Evolutionary conservation across 2,888 invertebrate genomes (phyloP).

Genomic region (Drosophila melanosoma): DNA sequence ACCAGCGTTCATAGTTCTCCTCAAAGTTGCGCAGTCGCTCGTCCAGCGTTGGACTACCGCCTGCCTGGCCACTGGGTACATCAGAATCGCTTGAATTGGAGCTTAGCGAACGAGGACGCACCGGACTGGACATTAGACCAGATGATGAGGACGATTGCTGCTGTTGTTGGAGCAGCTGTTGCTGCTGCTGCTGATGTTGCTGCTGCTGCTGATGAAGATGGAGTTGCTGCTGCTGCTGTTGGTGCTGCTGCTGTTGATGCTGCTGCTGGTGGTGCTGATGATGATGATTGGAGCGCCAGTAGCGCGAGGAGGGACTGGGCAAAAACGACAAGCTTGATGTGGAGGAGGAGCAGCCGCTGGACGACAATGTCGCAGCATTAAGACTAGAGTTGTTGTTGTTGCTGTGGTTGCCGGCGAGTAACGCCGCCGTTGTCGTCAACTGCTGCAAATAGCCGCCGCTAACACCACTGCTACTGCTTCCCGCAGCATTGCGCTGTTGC

Average conservation of each 20-base stretch:
- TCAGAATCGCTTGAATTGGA: constrained; percentile 90
- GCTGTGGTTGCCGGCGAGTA: constrained; percentile 32
- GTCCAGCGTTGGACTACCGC: constrained; percentile 92
- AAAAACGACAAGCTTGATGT: constrained; percentile 63
- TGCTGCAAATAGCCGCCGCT: constrained; percentile 55
- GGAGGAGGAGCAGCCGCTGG: constrained; percentile 65
- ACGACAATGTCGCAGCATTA: constrained; percentile 55
- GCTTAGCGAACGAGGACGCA: constrained; percentile 90
- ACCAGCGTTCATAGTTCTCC: constrained; percentile 97
- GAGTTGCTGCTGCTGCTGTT: constrained; percentile 57
- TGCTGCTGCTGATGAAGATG: constrained; percentile 39
- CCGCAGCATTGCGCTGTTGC: constrained; percentile 26
- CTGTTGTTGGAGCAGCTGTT: constrained; percentile 32
- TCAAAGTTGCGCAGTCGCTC: constrained; percentile 96
- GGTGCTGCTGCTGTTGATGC: constrained; percentile 50
- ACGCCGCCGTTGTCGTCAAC: constrained; percentile 39
- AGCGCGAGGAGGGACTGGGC: constrained; percentile 71
- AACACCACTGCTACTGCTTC: constrained; percentile 26
- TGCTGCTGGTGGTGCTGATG: constrained; percentile 71
- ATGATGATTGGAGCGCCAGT: constrained; percentile 79
- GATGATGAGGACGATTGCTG: constrained; percentile 76
- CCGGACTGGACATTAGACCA: constrained; percentile 86
- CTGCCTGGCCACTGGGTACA: constrained; percentile 85
- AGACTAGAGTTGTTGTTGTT: constrained; percentile 84
- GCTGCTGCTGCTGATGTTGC: constrained; percentile 49